Evolutionary conservation across 1,140 invertebrate species (phyloP).

Genomic region (Ladona fulva): DNA sequence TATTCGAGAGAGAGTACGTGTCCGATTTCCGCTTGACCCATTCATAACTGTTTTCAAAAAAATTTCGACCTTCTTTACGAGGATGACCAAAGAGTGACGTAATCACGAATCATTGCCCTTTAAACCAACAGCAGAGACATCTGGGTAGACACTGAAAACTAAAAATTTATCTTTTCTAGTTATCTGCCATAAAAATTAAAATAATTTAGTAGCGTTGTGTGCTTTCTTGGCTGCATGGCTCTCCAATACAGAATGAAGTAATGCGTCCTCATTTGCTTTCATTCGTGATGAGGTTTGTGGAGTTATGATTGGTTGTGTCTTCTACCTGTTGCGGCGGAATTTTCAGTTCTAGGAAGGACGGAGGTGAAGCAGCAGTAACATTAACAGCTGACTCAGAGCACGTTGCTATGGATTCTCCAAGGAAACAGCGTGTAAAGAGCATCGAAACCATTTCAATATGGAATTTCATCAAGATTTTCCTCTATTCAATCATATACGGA

Average conservation of each 20-base stretch:
- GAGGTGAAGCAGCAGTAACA: too few relatives aligned
- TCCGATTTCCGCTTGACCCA: neutral
- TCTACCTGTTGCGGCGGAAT: too few relatives aligned
- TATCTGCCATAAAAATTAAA: neutral
- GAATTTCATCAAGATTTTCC: neutral
- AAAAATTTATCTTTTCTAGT: neutral
- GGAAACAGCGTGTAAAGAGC: neutral
- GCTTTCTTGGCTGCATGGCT: too few relatives aligned
- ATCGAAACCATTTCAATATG: neutral
- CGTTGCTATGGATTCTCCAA: neutral
- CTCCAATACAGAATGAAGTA: too few relatives aligned
- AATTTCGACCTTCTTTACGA: neutral
- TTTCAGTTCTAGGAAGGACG: too few relatives aligned
- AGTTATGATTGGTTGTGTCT: too few relatives aligned
- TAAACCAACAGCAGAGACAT: neutral
- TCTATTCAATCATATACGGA: neutral
- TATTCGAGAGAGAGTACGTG: neutral
- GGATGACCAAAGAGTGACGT: neutral
- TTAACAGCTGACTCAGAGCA: too few relatives aligned
- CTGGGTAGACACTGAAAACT: neutral
- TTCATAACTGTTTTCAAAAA: slow-evolving; percentile 4
- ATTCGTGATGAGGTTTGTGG: too few relatives aligned
- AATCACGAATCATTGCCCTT: neutral
- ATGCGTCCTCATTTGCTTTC: too few relatives aligned
- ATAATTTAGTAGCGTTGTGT: too few relatives aligned